These are phyloP conservation scores for Microplitis deprimator DNA, from an alignment of 2,888 invertebrate genomes.

Conservation along the genomic window DNA sequence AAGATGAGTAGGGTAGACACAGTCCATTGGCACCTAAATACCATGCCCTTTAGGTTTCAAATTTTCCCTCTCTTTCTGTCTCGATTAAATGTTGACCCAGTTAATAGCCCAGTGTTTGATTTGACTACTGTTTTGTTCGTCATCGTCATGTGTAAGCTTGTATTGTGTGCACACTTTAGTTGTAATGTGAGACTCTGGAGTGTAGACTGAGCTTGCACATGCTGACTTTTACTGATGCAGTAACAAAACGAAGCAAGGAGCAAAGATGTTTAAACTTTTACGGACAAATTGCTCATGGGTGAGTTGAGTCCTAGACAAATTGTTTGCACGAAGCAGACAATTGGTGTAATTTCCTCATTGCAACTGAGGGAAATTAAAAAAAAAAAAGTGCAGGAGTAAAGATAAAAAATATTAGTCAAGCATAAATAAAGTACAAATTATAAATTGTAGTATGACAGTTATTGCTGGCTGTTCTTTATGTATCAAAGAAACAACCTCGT, in stretches of 20 bases:
- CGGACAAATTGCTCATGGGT: too few species aligned
- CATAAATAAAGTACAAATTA: conserved; percentile 21
- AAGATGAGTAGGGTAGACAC: conserved; percentile 20
- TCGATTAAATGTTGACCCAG: conserved; percentile 65
- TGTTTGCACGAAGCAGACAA: too few species aligned
- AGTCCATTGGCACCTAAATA: conserved; percentile 43
- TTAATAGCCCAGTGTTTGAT: conserved; percentile 70
- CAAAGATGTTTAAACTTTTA: too few species aligned
- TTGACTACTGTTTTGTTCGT: conserved; percentile 64
- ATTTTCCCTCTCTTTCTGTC: conserved; percentile 44
- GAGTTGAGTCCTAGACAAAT: too few species aligned
- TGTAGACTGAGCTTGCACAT: not conserved
- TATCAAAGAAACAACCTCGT: conserved; percentile 52
- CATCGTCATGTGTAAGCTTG: conserved; percentile 53
- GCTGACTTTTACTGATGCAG: too few species aligned
- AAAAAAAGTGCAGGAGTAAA: not conserved
- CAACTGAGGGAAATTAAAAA: not conserved
- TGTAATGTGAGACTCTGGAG: not conserved
- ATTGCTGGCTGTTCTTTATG: conserved; percentile 35
- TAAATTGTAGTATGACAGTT: conserved; percentile 19
- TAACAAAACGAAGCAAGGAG: too few species aligned
- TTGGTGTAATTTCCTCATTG: too few species aligned
- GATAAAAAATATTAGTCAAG: not conserved
- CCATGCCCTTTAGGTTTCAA: conserved; percentile 43
- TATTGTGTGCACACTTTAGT: not conserved